phyloP scores from a whole-genome alignment of 2,113 vertebrate genomes.

The Bothrops jararaca region DNA sequence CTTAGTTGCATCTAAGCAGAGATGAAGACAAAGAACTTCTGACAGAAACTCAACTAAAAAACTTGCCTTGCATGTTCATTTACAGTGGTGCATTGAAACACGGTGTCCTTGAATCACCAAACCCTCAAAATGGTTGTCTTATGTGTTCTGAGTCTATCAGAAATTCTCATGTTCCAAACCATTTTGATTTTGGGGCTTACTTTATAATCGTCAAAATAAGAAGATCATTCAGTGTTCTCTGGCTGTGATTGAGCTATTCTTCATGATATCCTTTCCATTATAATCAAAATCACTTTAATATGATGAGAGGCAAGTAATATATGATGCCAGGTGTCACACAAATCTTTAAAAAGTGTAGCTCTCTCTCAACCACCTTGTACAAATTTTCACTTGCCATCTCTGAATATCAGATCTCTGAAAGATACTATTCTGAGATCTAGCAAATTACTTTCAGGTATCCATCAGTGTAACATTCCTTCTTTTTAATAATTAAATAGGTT shows the following conservation, averaged over 20 bases:
- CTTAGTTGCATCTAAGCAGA: not conserved
- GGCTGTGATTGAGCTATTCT: not conserved
- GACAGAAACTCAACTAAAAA: not conserved
- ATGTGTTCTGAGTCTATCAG: not conserved
- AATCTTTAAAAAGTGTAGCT: not conserved
- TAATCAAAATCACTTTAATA: not conserved
- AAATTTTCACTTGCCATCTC: not conserved
- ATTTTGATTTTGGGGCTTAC: not conserved
- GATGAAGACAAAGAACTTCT: not conserved
- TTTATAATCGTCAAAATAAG: not conserved
- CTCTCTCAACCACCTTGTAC: not conserved
- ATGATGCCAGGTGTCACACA: not conserved
- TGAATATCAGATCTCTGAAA: not conserved
- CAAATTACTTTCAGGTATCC: not conserved
- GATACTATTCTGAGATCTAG: not conserved
- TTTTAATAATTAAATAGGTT: not conserved
- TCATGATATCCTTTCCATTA: not conserved
- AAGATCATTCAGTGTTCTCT: not conserved
- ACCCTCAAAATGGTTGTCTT: not conserved
- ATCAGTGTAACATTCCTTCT: not conserved
- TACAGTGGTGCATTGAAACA: not conserved
- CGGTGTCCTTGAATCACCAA: not conserved
- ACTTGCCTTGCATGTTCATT: not conserved
- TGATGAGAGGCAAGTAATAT: not conserved
- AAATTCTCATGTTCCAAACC: not conserved